A percentile compares a stretch with the other conserved stretches of the same genome.
phyloP scores from a whole-genome alignment of 2,888 invertebrate species.

The Beris morrisii region DNA sequence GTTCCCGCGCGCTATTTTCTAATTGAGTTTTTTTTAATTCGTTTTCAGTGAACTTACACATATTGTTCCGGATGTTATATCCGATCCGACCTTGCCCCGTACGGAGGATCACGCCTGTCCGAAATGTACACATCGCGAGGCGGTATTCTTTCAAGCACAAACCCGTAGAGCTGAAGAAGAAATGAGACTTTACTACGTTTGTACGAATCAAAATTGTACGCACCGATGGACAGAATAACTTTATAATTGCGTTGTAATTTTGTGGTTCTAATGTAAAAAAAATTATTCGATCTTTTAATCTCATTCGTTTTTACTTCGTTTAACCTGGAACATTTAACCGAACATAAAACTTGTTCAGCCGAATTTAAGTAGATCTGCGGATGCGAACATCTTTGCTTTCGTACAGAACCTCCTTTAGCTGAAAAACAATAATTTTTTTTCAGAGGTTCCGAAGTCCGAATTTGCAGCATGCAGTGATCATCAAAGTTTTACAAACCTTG shows the following conservation, averaged over 20 bases:
- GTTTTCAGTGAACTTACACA: conserved; percentile 85
- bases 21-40: neutral
- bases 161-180: conserved; percentile 96
- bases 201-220: conserved; percentile 87
- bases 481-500: too few species aligned
- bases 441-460: too few species aligned
- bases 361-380: too few species aligned
- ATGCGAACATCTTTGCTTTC: too few species aligned
- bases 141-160: conserved; percentile 99
- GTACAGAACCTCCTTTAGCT: too few species aligned
- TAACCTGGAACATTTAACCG: too few species aligned
- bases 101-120: conserved; percentile 99
- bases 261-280: too few species aligned
- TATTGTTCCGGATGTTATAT: conserved; percentile 97
- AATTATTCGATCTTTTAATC: too few species aligned
- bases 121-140: conserved; percentile 90
- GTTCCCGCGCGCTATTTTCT: conserved; percentile 28
- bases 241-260: neutral
- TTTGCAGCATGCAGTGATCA: too few species aligned
- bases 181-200: conserved; percentile 97
- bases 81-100: conserved; percentile 95
- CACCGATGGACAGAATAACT: conserved; percentile 93
- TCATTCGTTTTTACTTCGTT: too few species aligned
- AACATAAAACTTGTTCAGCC: too few species aligned
- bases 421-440: too few species aligned